Percentiles rank a stretch among this genome's conserved stretches.
Evolutionary conservation across 2,797 vertebrate genomes (phyloP).

Genomic region (Lerista edwardsae): DNA sequence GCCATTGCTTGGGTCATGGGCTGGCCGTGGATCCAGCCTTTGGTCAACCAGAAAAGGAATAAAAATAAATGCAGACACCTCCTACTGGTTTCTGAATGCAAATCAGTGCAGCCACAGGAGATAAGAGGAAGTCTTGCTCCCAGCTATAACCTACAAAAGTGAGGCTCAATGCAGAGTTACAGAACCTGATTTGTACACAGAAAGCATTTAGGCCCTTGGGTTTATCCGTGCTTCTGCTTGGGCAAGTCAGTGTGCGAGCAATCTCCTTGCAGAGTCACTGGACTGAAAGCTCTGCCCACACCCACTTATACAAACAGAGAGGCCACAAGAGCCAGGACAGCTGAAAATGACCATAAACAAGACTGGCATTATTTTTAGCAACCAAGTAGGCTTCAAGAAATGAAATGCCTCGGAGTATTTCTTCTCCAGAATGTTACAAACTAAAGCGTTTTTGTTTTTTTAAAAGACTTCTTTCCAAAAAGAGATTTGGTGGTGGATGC

Average conservation of each 20-base stretch:
- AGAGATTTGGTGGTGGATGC: too few relatives aligned
- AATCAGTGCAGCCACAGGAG: neutral
- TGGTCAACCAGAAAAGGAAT: neutral
- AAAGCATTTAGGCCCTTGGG: neutral
- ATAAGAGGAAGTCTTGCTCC: neutral
- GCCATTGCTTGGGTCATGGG: too few relatives aligned
- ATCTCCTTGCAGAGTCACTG: slow-evolving; percentile 6
- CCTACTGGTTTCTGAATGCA: neutral
- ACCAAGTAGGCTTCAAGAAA: slow-evolving; percentile 10
- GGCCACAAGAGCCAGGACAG: slow-evolving; percentile 28
- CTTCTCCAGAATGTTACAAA: neutral
- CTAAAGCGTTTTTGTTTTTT: too few relatives aligned
- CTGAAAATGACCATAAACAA: neutral
- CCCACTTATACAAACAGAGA: neutral
- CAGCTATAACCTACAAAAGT: neutral
- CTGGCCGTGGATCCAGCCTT: neutral
- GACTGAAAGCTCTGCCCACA: slow-evolving; percentile 24
- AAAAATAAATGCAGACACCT: neutral
- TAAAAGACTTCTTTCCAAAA: too few relatives aligned
- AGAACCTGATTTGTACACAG: neutral
- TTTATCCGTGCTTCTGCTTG: neutral
- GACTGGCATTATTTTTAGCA: neutral
- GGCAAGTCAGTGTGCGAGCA: neutral
- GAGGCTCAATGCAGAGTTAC: neutral
- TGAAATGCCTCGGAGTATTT: neutral